phyloP scores from a whole-genome alignment of 2,113 vertebrate genomes.

The Delphinus delphis region DNA sequence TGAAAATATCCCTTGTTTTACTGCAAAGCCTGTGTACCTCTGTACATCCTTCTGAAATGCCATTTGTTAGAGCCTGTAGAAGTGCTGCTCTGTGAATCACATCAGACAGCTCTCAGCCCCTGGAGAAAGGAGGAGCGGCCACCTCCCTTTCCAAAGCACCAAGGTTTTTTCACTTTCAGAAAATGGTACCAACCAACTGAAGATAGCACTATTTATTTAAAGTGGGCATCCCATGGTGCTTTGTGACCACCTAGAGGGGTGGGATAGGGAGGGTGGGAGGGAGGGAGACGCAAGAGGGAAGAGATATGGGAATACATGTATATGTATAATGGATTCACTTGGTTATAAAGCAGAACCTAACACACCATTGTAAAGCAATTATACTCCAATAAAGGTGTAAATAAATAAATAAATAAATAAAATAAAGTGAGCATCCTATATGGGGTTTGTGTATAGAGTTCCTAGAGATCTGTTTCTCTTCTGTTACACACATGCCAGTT shows the following conservation, averaged over 20 bases:
- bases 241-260: no score
- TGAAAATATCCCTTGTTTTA: constrained; percentile 58
- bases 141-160: background rate
- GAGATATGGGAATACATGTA: no score
- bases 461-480: background rate
- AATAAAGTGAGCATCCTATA: no score
- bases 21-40: constrained; percentile 25
- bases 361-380: no score
- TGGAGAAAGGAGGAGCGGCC: background rate
- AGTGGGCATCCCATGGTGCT: no score
- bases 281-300: no score
- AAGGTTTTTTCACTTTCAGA: background rate
- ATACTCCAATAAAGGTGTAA: no score
- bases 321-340: no score
- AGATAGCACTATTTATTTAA: background rate
- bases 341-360: no score
- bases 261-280: no score
- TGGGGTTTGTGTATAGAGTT: background rate
- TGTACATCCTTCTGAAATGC: constrained; percentile 25
- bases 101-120: constrained; percentile 28
- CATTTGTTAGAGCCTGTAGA: constrained; percentile 28
- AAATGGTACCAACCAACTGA: background rate
- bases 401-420: no score
- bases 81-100: constrained; percentile 29
- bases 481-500: background rate